Evolutionary conservation across 2,797 vertebrate species (phyloP), one percentile per base, ranked within the genome.

Genomic region (Intellagama lesueurii): DNA sequence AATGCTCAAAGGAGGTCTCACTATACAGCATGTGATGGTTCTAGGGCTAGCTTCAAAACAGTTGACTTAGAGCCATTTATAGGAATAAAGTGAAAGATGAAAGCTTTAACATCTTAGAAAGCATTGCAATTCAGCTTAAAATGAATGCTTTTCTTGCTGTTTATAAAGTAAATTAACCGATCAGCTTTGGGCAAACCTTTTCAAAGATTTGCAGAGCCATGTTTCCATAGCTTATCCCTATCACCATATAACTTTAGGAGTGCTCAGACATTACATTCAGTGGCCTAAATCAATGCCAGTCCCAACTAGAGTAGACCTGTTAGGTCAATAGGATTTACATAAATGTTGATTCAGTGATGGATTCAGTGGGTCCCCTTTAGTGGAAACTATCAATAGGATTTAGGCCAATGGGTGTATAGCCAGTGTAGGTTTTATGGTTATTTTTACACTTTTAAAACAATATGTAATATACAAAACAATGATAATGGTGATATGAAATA

Each of bases 11-110:
- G 56, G 83, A 81, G 22, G 28, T 81, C 78, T 70, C 78, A 76
- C 24, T 81, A 86, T 56, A 89, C 12, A 86, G n/a, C 78, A 75
- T 89, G 47, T 81, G 88, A 89, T 89, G 70, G 73, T 66, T 81
- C 56, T 69, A 86, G n/a, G 70, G 17, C n/a, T 70, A 89, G 52
- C 52, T 86, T 89, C 83, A 85, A 81, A 89, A 86, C 88, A 49
- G 77, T 81, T 75, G 40, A 81, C 52, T 78, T 79, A 28, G 47
- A 86, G 78, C 78, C 78, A 86, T 81, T 89, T 81, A 76, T 52
- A 76, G 69, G 56, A 89, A 89, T 86, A 76, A 76, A 89, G 17
- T 56, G 19, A 70, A 84, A 86, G 78, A 81, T 89, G 40, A 86
- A 89, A 86, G 83, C 49, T 81, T 81, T 32, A 52, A 19, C 78